Percentiles rank a stretch among this genome's conserved stretches.
Evolutionary conservation across 2,888 invertebrate species (phyloP).

Genomic region (Buathra laborator): DNA sequence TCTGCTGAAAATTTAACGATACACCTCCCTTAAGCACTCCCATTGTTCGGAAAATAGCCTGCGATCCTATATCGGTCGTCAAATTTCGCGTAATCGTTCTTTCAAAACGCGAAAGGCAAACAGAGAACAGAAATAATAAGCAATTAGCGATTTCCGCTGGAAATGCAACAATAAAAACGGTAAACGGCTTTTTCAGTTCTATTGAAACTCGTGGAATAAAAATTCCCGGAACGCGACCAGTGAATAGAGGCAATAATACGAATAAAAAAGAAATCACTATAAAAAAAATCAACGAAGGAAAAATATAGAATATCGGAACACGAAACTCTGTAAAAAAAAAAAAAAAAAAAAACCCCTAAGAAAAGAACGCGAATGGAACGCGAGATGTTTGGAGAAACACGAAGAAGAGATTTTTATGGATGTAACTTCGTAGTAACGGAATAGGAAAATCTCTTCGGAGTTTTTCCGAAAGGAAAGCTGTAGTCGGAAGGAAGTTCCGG

Average conservation of each 20-base stretch:
- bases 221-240: conserved; percentile 12
- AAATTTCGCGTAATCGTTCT: neutral
- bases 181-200: conserved; percentile 45
- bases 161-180: conserved; percentile 27
- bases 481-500: neutral
- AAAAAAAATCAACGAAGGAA: neutral
- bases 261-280: neutral
- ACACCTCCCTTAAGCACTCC: neutral
- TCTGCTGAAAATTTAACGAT: neutral
- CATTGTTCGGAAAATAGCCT: neutral
- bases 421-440: neutral
- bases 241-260: neutral
- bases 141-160: neutral
- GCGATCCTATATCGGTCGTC: neutral
- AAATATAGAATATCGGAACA: neutral
- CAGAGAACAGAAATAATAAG: conserved; percentile 41
- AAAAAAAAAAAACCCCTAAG: neutral
- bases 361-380: neutral
- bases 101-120: neutral
- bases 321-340: neutral
- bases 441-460: neutral
- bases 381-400: neutral
- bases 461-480: neutral
- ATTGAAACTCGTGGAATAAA: neutral
- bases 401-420: neutral